Base-by-base conservation (phyloP, 1,140 invertebrate genomes). In the Oppia nitens region DNA sequence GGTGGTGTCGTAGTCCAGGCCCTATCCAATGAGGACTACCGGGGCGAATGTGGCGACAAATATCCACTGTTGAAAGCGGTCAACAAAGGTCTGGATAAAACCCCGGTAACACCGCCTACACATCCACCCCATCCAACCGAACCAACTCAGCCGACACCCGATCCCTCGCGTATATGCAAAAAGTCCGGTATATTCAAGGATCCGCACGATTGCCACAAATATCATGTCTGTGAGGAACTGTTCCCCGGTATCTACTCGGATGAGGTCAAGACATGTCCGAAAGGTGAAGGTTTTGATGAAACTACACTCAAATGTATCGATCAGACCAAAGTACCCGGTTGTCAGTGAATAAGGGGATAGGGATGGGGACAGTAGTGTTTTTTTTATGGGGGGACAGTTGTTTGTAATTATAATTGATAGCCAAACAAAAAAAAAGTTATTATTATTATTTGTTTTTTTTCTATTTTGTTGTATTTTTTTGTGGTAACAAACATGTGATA, bases 21-120 rank as follows among this genome's bases (percentile, higher is more conserved):
- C n/a, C 25, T 60, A 12, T 60, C 58, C 2, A 60, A 60, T 27
- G 58, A 60, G 25, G 58, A 60, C 26, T 17, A 24, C 3, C 58
- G 59, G 12, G 58, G 58, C 12, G 24, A 20, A 4, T 60, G 58
- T 57, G 58, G 58, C n/a, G 27, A 60, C 3, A 60, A 60, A 27
- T 61, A 60, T 25, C 58, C 58, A 3, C 25, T 60, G 20, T 20
- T 60, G 4, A 55, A 60, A 20, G 57, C 56, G 6, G 59, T 60
- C 27, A 6, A 23, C 3, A 21, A 29, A 6, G 56, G 56, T 25
- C 56, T 59, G 23, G 40, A 60, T 51, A 23, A 40, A 1, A 32
- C 12, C 2, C 4, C 23, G 1, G 55, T 60, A 1, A n/a, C 23
- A 2, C 26, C 51, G 1, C 11, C 48, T 23, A 26, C 56, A 1